These are phyloP conservation scores for Carcina quercana DNA, from an alignment of 2,888 invertebrate species.

Conservation along the genomic window DNA sequence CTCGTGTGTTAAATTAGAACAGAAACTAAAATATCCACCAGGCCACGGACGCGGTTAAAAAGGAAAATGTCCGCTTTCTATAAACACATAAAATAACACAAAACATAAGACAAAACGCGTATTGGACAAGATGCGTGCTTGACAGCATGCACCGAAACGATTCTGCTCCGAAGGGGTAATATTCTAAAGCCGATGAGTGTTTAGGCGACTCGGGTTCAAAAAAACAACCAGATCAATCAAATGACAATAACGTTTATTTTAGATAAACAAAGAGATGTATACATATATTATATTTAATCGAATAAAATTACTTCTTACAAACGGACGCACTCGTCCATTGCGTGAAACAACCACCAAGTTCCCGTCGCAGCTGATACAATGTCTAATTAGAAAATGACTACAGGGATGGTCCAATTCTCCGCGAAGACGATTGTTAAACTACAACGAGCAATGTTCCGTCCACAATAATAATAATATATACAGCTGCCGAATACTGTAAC, in stretches of 20 bases:
- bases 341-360: constrained; percentile 56
- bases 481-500: neutral
- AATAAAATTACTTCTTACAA: constrained; percentile 64
- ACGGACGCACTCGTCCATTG: constrained; percentile 51
- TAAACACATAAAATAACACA: too few relatives aligned
- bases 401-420: constrained; percentile 41
- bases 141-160: too few relatives aligned
- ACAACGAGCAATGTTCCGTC: neutral
- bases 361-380: constrained; percentile 47
- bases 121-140: too few relatives aligned
- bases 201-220: too few relatives aligned
- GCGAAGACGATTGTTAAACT: neutral
- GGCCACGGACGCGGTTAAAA: too few relatives aligned
- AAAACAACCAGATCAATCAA: constrained; percentile 25
- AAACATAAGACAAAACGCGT: too few relatives aligned
- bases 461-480: neutral
- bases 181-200: too few relatives aligned
- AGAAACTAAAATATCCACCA: too few relatives aligned
- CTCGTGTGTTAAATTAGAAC: too few relatives aligned
- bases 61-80: too few relatives aligned
- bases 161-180: too few relatives aligned
- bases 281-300: constrained; percentile 54
- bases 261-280: constrained; percentile 67
- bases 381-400: constrained; percentile 38
- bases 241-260: constrained; percentile 71